Conservation (phyloP, 2,888 invertebrate species). For the Thera obeliscata region DNA sequence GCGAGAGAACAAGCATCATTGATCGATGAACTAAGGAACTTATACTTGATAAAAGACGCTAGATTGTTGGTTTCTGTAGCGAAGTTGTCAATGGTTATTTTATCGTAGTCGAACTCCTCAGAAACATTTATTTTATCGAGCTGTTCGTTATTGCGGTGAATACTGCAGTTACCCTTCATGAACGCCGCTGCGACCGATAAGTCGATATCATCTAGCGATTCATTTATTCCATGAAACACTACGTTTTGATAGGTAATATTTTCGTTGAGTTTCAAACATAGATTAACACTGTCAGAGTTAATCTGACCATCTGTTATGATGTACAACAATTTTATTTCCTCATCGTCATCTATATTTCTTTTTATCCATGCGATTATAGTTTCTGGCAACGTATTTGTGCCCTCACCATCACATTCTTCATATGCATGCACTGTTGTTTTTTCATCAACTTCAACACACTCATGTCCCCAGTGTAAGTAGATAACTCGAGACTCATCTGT, state of each 20-base stretch:
- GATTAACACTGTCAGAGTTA: not conserved
- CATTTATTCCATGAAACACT: not conserved
- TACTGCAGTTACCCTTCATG: not conserved
- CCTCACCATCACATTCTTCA: not conserved
- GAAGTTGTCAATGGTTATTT: not conserved
- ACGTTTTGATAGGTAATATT: not conserved
- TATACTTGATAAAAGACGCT: not conserved
- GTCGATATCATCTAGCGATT: not conserved
- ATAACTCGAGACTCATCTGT: not conserved
- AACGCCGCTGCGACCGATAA: not conserved
- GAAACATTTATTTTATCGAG: not conserved
- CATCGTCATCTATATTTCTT: not conserved
- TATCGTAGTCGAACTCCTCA: not conserved
- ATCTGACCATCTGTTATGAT: slow-evolving; percentile 1
- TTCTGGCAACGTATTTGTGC: not conserved
- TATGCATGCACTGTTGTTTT: not conserved
- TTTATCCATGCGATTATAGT: not conserved
- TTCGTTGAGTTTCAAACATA: not conserved
- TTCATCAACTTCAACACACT: not conserved
- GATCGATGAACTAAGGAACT: not conserved
- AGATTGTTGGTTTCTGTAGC: not conserved
- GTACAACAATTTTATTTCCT: not conserved
- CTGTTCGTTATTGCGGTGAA: not conserved
- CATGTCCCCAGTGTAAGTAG: slow-evolving; percentile 2
- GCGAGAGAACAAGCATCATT: not conserved